Percentiles rank a stretch among this genome's conserved stretches.
Conservation (phyloP, 2,888 invertebrate genomes). For the Metellina segmentata region DNA sequence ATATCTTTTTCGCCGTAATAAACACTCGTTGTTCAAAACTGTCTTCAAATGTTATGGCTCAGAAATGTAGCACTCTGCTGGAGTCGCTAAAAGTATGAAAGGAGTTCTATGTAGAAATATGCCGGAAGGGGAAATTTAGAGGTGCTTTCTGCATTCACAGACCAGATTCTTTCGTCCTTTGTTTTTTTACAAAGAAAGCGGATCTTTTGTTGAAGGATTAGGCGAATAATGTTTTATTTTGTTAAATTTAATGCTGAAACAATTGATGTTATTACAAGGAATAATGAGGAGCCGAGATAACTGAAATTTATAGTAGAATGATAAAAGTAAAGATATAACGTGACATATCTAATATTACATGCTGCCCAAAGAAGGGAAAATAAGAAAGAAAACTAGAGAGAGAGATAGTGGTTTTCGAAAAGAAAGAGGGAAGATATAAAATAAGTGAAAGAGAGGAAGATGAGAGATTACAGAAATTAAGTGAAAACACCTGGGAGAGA, state of each 20-base stretch:
- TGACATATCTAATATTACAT: too few relatives aligned
- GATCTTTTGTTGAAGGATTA: neutral
- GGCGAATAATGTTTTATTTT: neutral
- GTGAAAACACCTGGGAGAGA: too few relatives aligned
- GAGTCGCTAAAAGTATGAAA: neutral
- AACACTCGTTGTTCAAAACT: constrained; percentile 25
- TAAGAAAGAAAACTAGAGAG: too few relatives aligned
- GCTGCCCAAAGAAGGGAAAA: too few relatives aligned
- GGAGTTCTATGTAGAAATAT: neutral
- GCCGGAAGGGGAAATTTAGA: neutral
- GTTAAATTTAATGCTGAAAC: neutral
- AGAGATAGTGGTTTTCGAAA: too few relatives aligned
- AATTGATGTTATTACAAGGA: too few relatives aligned
- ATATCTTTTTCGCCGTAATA: neutral
- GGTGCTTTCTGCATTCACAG: neutral
- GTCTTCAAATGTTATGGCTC: constrained; percentile 13
- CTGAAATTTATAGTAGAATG: too few relatives aligned
- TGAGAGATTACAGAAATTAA: too few relatives aligned
- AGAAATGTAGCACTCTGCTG: constrained; percentile 1
- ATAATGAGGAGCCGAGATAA: too few relatives aligned
- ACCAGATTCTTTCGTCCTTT: neutral
- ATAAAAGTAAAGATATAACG: too few relatives aligned
- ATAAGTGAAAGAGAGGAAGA: too few relatives aligned
- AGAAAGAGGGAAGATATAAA: too few relatives aligned
- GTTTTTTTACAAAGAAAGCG: neutral